Percentiles rank a stretch among this genome's conserved stretches.
Conservation (phyloP, 2,113 vertebrate species). For the Hemicordylus capensis region DNA sequence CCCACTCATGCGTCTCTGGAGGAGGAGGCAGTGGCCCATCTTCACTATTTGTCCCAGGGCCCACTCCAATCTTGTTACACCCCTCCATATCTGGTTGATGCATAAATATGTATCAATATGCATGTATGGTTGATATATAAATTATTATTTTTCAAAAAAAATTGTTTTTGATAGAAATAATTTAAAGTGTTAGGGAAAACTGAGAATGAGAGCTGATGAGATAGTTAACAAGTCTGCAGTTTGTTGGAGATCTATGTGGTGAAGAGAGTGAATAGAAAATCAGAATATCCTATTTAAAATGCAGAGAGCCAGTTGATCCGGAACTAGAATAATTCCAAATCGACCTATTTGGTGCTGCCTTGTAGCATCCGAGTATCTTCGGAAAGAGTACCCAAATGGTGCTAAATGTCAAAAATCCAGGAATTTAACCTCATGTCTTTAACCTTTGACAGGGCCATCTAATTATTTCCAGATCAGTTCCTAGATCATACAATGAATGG, state of each 20-base stretch:
- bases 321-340: not conserved
- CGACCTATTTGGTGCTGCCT: not conserved
- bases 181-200: too few species aligned
- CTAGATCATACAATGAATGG: conserved; percentile 50
- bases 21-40: too few species aligned
- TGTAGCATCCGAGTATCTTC: not conserved
- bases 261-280: not conserved
- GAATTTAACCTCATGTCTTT: conserved; percentile 69
- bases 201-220: too few species aligned
- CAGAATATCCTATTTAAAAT: not conserved
- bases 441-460: conserved; percentile 67
- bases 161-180: too few species aligned
- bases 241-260: not conserved
- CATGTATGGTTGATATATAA: too few species aligned
- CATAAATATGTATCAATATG: too few species aligned
- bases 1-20: too few species aligned
- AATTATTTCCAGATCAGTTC: conserved; percentile 70
- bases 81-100: too few species aligned
- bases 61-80: too few species aligned
- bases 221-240: too few species aligned
- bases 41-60: too few species aligned
- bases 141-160: too few species aligned
- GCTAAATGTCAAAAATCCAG: conserved; percentile 39
- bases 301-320: not conserved
- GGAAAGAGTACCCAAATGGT: conserved; percentile 7